These are phyloP conservation scores for Strix aluco DNA, from an alignment of 2,113 vertebrate species.

Conservation along the genomic window DNA sequence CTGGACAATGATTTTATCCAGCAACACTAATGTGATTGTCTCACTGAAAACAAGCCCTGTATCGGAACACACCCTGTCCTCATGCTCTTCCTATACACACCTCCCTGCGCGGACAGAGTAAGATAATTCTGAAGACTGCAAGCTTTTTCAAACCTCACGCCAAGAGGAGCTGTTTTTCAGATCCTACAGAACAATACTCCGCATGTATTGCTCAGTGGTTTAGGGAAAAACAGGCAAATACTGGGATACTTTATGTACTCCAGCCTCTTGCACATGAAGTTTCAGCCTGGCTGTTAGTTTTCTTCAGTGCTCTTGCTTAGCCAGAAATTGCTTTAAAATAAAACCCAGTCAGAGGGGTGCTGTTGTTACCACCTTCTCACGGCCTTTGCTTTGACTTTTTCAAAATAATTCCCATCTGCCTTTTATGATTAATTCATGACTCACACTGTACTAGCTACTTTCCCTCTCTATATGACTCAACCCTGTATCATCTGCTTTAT, in stretches of 20 bases:
- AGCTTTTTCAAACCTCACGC: neutral
- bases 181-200: neutral
- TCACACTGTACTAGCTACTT: neutral
- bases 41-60: neutral
- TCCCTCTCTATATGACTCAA: conserved; percentile 20
- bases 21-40: neutral
- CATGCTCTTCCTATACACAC: neutral
- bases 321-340: neutral
- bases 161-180: neutral
- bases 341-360: neutral
- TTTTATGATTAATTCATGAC: conserved; percentile 19
- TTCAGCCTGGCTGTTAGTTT: neutral
- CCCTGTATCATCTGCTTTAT: neutral
- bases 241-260: neutral
- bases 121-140: neutral
- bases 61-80: neutral
- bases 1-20: neutral
- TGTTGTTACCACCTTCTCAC: neutral
- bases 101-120: neutral
- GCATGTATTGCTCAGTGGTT: neutral
- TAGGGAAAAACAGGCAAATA: neutral
- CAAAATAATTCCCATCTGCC: conserved; percentile 8
- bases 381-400: conserved; percentile 1
- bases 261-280: neutral
- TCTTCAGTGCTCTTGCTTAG: neutral